Base-by-base conservation (phyloP, 2,888 invertebrate species). In the Cephalotes varians region DNA sequence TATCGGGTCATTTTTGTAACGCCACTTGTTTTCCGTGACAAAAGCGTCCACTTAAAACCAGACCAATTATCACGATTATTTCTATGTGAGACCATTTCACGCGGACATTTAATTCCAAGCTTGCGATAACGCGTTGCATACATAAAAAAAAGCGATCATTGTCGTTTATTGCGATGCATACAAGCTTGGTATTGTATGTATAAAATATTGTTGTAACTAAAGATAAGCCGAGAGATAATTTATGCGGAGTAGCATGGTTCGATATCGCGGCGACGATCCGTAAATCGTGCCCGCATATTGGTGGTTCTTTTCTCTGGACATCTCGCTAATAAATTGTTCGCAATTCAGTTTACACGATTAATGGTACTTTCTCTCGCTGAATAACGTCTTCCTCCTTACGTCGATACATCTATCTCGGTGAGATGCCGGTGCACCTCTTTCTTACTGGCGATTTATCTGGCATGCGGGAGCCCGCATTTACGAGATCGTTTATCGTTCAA, bases 301-400 rank as follows among this genome's bases (percentile, higher is more conserved):
- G 67, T 65, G 85, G 71, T 76, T 67, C 47, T 31, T n/a, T 15
- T 44, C 31, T 44, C 40, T 18, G 15, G 62, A 67, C 67, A 79
- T 62, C 47, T 49, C 69, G 83, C 81, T 87, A 88, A 90, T 90
- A 90, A 90, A 90, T 90, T 82, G 62, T 51, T 58, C 10, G 60
- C 84, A 86, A 87, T 88, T 83, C 85, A 69, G 71, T 85, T 90
- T 81, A 40, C 69, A 65, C 81, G 90, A 90, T 90, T 88, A 86
- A 88, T 86, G 90, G 54, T 88, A 88, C 90, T 90, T 90, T 90
- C 90, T 85, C 86, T 60, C 44, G 47, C 18, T 54, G 44, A 81
- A 86, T 90, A 84, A 86, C 87, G 87, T 90, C 86, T 81, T 88
- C 83, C 83, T 76, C 47, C 73, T 77, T 74, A 69, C 40, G 25